Evolutionary conservation across 2,797 vertebrate genomes (phyloP).

Genomic region (Chelmon rostratus): DNA sequence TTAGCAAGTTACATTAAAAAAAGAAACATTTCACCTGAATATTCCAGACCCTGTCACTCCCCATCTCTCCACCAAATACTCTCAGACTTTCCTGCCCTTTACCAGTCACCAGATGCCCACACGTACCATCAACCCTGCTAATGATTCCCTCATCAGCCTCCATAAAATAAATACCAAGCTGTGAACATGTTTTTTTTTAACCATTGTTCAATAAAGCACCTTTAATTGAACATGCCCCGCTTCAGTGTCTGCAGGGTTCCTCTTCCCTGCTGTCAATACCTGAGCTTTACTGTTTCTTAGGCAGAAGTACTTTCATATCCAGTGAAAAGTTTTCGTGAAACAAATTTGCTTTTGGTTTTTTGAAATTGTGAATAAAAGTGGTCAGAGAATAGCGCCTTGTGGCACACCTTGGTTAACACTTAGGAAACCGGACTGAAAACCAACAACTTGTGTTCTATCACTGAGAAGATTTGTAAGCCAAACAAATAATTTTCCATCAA

Average conservation of each 20-base stretch:
- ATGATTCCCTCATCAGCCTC: background rate
- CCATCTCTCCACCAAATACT: background rate
- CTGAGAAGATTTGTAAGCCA: no score
- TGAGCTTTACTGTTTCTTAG: no score
- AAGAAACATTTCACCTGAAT: background rate
- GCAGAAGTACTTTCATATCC: no score
- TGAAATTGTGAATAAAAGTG: no score
- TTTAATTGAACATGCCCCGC: background rate
- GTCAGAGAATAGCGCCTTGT: no score
- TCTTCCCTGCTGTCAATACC: no score
- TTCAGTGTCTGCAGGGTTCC: background rate
- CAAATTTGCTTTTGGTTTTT: no score
- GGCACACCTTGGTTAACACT: no score
- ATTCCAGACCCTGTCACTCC: background rate
- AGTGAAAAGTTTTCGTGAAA: no score
- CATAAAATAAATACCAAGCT: background rate
- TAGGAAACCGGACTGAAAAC: no score
- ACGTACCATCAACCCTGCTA: background rate
- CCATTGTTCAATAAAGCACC: background rate
- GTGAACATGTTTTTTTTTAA: background rate
- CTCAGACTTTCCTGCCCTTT: background rate
- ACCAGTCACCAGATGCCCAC: slow-evolving; percentile 4
- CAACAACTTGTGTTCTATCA: no score
- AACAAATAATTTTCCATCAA: no score
- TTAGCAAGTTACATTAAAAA: background rate